Conservation (phyloP, 2,797 vertebrate species). For the Merluccius polli region DNA sequence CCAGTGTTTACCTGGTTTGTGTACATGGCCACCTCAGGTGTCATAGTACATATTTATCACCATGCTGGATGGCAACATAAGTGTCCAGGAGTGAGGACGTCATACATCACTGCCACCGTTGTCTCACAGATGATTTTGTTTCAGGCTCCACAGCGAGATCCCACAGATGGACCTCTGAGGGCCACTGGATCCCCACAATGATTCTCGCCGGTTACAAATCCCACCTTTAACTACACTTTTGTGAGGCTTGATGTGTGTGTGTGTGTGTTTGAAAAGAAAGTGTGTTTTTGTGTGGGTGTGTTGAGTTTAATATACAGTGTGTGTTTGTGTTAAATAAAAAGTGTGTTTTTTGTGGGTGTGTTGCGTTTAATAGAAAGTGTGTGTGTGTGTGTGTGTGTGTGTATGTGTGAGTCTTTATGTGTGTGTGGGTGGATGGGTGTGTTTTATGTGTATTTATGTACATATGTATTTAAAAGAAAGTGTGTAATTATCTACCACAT, state of each 20-base stretch:
- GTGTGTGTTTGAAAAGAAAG: background rate
- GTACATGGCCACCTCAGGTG: slow-evolving; percentile 19
- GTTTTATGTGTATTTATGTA: background rate
- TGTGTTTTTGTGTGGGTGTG: slow-evolving; percentile 1
- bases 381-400: background rate
- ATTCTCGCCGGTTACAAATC: background rate
- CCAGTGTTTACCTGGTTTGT: slow-evolving; percentile 25
- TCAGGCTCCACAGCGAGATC: slow-evolving; percentile 39
- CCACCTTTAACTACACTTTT: background rate
- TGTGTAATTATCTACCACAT: no score
- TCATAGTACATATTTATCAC: slow-evolving; percentile 41
- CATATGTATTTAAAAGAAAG: background rate
- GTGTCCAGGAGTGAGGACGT: slow-evolving; percentile 41
- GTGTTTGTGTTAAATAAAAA: no score
- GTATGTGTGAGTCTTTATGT: background rate
- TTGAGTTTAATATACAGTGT: background rate
- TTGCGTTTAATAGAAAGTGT: background rate
- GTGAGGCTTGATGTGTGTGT: background rate
- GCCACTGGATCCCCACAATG: background rate
- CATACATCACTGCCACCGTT: slow-evolving; percentile 52
- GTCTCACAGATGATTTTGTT: slow-evolving; percentile 44
- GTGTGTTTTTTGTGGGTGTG: no score
- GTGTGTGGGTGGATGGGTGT: background rate
- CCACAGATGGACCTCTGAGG: slow-evolving; percentile 22
- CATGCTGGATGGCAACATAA: slow-evolving; percentile 37